Base-by-base conservation (phyloP, 1,140 invertebrate genomes). In the Sycophila sp. region DNA sequence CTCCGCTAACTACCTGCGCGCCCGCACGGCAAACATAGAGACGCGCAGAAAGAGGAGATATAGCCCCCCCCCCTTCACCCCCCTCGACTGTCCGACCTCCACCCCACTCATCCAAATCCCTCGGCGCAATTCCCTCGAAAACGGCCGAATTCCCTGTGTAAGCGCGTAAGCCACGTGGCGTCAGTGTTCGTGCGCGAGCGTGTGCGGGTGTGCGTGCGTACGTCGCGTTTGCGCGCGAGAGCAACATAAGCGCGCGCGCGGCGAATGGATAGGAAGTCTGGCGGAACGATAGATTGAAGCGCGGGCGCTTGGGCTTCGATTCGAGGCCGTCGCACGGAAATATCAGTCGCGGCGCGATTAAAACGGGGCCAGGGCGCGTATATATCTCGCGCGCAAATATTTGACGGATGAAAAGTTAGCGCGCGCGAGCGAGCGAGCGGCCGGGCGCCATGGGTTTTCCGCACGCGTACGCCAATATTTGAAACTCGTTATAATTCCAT, bases 211-310 rank as follows among this genome's bases (percentile, higher is more conserved):
- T 13, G 28, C 6, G 28, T 28, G 34, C 26, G 28, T 17, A 58
- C 17, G n/a, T 8, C 26, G 22, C 7, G 42, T 47, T 8, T 47
- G 24, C 45, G 13, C 28, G 45, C 36, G n/a, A n/a, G n/a, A n/a
- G 56, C 59, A 63, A 64, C 30, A 58, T 47, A 63, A 56, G 45
- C 51, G 53, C 26, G 26, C 30, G 38, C 24, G 45, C n/a, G n/a
- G 53, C 65, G 38, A 68, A 68, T 68, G 65, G 59, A 68, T 49
- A 59, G 47, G 55, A 68, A 68, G 65, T 68, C 55, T 59, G 55
- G 30, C 24, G 55, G 65, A 58, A 59, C 40, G 65, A 17, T 36
- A 47, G 40, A 68, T 68, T 49, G 53, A 68, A 59, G 49, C 36
- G 49, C 30, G 28, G 11, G 32, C 17, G 34, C 0, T 4, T 13